Evolutionary conservation across 2,113 vertebrate genomes (phyloP).

Genomic region (Pycnonotus jocosus): DNA sequence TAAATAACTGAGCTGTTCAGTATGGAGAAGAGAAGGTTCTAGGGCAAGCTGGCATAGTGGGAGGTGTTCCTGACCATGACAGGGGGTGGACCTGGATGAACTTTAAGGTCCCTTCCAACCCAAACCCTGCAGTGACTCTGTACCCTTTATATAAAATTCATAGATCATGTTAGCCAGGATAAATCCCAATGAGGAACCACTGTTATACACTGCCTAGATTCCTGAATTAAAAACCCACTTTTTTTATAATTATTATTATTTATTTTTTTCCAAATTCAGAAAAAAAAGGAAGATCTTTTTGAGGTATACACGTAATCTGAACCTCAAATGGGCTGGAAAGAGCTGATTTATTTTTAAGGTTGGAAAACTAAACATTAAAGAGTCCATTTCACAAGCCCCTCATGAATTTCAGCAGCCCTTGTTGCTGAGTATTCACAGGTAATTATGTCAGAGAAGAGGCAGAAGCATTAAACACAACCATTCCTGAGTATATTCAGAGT

Average conservation of each 20-base stretch:
- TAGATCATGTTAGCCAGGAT: not conserved
- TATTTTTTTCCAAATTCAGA: not conserved
- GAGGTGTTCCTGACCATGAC: not conserved
- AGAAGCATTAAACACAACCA: not conserved
- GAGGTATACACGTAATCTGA: not conserved
- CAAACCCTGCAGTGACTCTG: not conserved
- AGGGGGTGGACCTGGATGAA: not conserved
- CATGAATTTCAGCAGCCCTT: not conserved
- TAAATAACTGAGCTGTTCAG: not conserved
- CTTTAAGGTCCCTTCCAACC: not conserved
- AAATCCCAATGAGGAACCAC: not conserved
- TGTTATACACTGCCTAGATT: not conserved
- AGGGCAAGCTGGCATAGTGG: rapidly evolving
- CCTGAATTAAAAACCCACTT: rapidly evolving
- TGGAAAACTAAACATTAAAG: not conserved
- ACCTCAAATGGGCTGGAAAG: not conserved
- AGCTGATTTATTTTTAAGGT: not conserved
- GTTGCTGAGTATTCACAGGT: not conserved
- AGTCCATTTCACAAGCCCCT: not conserved
- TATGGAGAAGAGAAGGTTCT: not conserved
- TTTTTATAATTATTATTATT: not conserved
- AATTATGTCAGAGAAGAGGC: not conserved
- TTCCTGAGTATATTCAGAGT: not conserved
- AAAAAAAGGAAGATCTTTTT: not conserved
- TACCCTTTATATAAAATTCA: not conserved